Conservation (phyloP, 2,113 vertebrate genomes). For the Zosterops borbonicus region DNA sequence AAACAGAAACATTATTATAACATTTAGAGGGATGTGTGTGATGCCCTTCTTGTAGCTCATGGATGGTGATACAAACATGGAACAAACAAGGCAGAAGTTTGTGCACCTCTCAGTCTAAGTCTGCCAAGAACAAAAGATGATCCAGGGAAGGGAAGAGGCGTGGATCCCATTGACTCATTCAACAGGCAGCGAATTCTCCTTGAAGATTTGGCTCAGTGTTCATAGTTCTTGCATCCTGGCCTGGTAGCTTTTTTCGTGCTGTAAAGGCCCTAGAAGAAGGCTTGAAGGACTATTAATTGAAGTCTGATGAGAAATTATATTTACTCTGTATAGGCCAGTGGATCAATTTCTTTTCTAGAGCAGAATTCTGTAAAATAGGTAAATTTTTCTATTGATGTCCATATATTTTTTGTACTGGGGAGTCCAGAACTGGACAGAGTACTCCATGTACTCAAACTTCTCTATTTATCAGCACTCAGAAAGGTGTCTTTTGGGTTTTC, state of each 20-base stretch:
- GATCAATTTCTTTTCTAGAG: background rate
- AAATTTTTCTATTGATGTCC: too few relatives aligned
- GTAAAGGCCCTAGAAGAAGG: background rate
- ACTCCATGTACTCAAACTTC: rapidly evolving
- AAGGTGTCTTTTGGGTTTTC: background rate
- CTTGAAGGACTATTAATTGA: background rate
- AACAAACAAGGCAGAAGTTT: background rate
- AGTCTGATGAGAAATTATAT: background rate
- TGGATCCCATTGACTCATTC: background rate
- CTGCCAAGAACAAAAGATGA: background rate
- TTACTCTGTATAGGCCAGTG: background rate
- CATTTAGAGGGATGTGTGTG: background rate
- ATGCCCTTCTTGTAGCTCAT: background rate
- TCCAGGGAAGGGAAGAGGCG: background rate
- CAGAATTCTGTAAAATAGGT: background rate
- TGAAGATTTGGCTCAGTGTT: background rate
- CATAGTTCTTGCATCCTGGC: background rate
- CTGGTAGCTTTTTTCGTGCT: background rate
- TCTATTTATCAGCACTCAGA: background rate
- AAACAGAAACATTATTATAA: background rate
- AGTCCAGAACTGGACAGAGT: background rate
- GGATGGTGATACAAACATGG: background rate
- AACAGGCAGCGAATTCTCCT: background rate
- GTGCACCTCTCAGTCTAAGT: background rate
- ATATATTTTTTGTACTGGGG: background rate